Evolutionary conservation across 2,888 invertebrate genomes (phyloP), one percentile per base, ranked within the genome.

Genomic region (Leptodirus hochenwartii): DNA sequence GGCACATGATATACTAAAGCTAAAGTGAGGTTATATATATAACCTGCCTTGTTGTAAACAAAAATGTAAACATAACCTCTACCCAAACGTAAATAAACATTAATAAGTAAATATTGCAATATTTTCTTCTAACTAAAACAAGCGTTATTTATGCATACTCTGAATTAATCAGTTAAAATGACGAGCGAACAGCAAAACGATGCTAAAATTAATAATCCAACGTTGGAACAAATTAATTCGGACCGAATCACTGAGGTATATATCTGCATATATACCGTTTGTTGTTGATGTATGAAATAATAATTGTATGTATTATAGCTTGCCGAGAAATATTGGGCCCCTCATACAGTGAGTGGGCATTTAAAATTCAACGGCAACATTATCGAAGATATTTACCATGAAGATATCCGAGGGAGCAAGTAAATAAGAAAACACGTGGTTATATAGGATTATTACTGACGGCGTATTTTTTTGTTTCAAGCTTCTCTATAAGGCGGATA

Each of bases 241-340:
- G 91, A 93, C 51, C 64, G 77, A 49, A 80, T 91, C 42, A 90
- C 88, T 39, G 76, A 81, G 64, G 84, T 84, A 62, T 36, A 26
- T 27, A 25, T 22, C 12, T 25, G 8, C 27, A 15, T 13, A 9
- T 25, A 15, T 17, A 11, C 10, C 9, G 27, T 27, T 27, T 25
- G 10, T 4, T 17, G 22, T 22, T 17, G 11, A 13, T 6, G 25
- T 25, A 12, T 14, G 14, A 15, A 32, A 23, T 15, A 24, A 27
- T 8, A 23, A 11, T 17, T 27, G 14, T 3, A 17, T 23, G 14
- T 20, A 27, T 56, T 62, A 27, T 59, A 91, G 88, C 64, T 93
- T 15, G 87, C 93, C 2, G 75, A 77, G 36, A 76, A 84, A 49
- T 88, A 87, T 51, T 95, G 95, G 95, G 79, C 88, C 1, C 85